phyloP scores from a whole-genome alignment of 2,113 vertebrate genomes.

The Eurypyga helias region DNA sequence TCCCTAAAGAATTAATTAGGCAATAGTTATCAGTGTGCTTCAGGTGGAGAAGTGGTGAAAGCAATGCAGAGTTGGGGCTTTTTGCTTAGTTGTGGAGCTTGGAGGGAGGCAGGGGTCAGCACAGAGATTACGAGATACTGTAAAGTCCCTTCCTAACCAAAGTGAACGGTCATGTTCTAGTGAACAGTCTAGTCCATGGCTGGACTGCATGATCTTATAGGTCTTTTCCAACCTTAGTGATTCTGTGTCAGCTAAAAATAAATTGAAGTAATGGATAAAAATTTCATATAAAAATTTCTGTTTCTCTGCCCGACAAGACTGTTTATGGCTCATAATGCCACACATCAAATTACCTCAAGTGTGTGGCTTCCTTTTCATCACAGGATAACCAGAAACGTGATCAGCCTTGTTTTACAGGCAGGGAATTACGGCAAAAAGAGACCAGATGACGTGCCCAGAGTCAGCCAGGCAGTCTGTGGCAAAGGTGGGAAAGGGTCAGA shows the following conservation, averaged over 20 bases:
- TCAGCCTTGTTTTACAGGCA: neutral
- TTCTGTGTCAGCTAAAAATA: neutral
- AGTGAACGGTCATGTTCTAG: neutral
- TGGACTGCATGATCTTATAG: too few species aligned
- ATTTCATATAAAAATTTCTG: neutral
- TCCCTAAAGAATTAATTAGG: neutral
- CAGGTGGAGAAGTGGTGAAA: neutral
- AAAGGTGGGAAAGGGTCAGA: neutral
- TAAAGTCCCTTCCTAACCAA: neutral
- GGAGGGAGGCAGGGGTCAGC: neutral
- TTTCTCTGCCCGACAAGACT: neutral
- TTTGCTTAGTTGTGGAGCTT: neutral
- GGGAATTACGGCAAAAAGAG: neutral
- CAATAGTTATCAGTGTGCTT: neutral
- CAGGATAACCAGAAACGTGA: neutral
- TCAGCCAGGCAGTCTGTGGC: neutral
- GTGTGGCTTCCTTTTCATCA: neutral
- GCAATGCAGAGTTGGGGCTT: neutral
- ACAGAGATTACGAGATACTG: neutral
- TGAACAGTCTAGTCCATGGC: too few species aligned
- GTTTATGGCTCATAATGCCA: neutral
- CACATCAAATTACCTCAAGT: neutral
- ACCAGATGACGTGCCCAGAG: neutral
- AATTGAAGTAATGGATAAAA: neutral
- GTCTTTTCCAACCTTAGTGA: too few species aligned